Evolutionary conservation across 2,888 invertebrate genomes (phyloP), one percentile per base, ranked within the genome.

Genomic region (Eupithecia abbreviata): DNA sequence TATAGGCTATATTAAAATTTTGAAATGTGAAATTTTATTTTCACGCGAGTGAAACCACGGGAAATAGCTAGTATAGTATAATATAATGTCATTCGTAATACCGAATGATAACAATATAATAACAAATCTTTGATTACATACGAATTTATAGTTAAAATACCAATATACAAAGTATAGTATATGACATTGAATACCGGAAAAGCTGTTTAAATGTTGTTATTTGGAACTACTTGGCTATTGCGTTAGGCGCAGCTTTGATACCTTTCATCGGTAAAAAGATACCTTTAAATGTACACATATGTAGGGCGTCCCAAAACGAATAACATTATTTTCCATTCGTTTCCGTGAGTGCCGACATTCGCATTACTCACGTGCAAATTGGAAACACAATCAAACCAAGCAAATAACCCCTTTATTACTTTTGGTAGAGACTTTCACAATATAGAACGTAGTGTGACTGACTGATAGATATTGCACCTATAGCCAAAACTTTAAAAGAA

Each of bases 311-410:
- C 69, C 18, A 49, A 69, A 68, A 69, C 49, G 69, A 69, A 69
- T 69, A 47, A 69, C 71, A 71, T 71, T 71, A 71, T 71, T 71
- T 71, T 55, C 51, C 41, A 71, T 55, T 55, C 51, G 13, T 41
- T 71, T 71, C 49, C 71, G 42, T 42, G 55, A 71, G 55, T 71
- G 71, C 71, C 51, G 71, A 71, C 55, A 71, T 71, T 71, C 42
- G 51, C 55, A 55, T 71, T 71, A 51, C 71, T 71, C 71, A 71
- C 69, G 69, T 69, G 47, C 47, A 69, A 69, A 69, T 69, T 69
- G 69, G 47, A 47, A 69, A 69, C 12, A 47, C 69, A 69, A 47
- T 47, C 47, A 69, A 49, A 18, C 47, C 69, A 18, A 12, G 45
- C 69, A 45, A 47, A 69, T 47, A 69, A 45, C n/a, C 67, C 43